Conservation (phyloP, 2,888 invertebrate species). For the Prosopocoilus inquinatus region DNA sequence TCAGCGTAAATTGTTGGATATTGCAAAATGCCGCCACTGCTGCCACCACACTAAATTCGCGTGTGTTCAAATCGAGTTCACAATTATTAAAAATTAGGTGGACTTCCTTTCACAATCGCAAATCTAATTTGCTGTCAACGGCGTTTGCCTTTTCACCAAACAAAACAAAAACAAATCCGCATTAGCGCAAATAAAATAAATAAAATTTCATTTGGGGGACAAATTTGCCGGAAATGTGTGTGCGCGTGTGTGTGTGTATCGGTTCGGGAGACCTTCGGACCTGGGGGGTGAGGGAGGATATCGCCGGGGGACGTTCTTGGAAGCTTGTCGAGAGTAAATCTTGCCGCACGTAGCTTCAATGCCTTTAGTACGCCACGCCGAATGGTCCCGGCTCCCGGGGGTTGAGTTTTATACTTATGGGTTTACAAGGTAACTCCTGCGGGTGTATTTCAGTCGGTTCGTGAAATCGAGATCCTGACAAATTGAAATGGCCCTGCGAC, state of each 20-base stretch:
- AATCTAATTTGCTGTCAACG: too few relatives aligned
- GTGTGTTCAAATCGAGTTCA: too few relatives aligned
- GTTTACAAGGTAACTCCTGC: constrained; percentile 42
- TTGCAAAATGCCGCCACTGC: too few relatives aligned
- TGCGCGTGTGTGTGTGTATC: too few relatives aligned
- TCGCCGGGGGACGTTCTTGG: constrained; percentile 12
- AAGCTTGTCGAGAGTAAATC: constrained; percentile 29
- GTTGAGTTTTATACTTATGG: constrained; percentile 43
- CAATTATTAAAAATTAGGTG: too few relatives aligned
- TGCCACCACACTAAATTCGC: too few relatives aligned
- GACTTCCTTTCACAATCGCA: too few relatives aligned
- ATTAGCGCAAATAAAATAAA: too few relatives aligned
- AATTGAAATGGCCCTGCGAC: constrained; percentile 47
- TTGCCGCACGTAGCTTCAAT: constrained; percentile 32
- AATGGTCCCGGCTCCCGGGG: constrained; percentile 31
- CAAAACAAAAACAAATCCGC: too few relatives aligned
- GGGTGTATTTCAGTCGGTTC: constrained; percentile 45
- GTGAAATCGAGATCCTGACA: constrained; percentile 45
- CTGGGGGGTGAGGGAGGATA: too few relatives aligned
- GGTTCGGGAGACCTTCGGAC: constrained; percentile 9
- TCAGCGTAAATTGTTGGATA: too few relatives aligned
- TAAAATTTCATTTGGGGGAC: constrained; percentile 10
- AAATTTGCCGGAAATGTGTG: neutral
- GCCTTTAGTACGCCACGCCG: constrained; percentile 29
- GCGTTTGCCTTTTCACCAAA: too few relatives aligned